These are phyloP conservation scores for Scaptomyza pallida DNA, from an alignment of 1,140 invertebrate species.

Conservation along the genomic window DNA sequence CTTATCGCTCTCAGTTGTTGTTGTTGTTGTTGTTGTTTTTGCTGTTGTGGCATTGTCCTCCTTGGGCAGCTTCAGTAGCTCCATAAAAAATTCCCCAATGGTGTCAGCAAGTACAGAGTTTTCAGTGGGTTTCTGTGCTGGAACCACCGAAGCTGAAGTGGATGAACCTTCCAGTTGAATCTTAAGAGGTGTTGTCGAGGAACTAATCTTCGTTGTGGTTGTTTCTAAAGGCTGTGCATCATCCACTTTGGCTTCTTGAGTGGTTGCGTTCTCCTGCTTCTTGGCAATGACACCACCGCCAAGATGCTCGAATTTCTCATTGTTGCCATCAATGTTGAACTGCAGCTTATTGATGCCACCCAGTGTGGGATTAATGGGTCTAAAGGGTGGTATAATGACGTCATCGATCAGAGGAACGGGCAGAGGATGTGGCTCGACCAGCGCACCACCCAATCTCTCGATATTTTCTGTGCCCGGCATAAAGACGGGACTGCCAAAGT, in stretches of 20 bases:
- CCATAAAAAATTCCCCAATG: slow-evolving; percentile 81
- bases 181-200: slow-evolving; percentile 18
- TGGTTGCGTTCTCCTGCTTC: slow-evolving; percentile 61
- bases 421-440: slow-evolving; percentile 79
- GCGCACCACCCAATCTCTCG: slow-evolving; percentile 73
- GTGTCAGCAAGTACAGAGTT: slow-evolving; percentile 74
- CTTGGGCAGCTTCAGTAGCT: slow-evolving; percentile 71
- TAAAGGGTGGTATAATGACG: slow-evolving; percentile 73
- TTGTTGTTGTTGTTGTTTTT: too few species aligned
- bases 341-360: slow-evolving; percentile 56
- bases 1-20: slow-evolving; percentile 26
- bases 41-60: slow-evolving; percentile 63
- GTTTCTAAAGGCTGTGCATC: slow-evolving; percentile 18
- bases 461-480: slow-evolving; percentile 74
- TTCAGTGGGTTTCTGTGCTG: slow-evolving; percentile 43
- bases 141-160: slow-evolving; percentile 11
- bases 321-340: slow-evolving; percentile 60
- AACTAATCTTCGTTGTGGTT: slow-evolving; percentile 21
- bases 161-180: slow-evolving; percentile 5
- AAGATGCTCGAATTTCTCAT: slow-evolving; percentile 78
- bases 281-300: slow-evolving; percentile 81
- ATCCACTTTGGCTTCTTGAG: slow-evolving; percentile 12
- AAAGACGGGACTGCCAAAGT: slow-evolving; percentile 78
- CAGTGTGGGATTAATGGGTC: slow-evolving; percentile 65
- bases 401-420: slow-evolving; percentile 80